A percentile compares a stretch with the other conserved stretches of the same genome.
Evolutionary conservation across 2,888 invertebrate species (phyloP).

Genomic region (Philhelius pedissequus): DNA sequence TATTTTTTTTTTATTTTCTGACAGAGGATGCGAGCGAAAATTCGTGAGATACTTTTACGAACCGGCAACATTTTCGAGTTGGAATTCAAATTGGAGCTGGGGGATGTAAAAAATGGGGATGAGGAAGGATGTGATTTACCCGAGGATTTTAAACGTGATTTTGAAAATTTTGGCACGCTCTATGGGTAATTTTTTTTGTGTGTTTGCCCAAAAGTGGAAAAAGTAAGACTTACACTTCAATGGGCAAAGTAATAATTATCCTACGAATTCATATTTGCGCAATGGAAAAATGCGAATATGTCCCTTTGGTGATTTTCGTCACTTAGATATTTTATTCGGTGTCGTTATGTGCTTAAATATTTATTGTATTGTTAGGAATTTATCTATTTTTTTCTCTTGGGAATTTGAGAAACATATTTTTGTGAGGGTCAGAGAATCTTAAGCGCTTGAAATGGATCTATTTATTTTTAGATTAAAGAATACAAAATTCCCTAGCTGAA

Average conservation of each 20-base stretch:
- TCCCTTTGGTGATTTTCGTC: slow-evolving; percentile 41
- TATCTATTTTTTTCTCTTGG: neutral
- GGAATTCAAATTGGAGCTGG: neutral
- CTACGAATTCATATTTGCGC: slow-evolving; percentile 51
- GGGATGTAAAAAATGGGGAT: neutral
- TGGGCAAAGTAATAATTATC: slow-evolving; percentile 58
- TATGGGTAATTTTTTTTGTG: slow-evolving; percentile 14
- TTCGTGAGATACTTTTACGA: slow-evolving; percentile 17
- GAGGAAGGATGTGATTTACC: neutral
- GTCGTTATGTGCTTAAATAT: neutral
- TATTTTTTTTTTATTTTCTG: neutral
- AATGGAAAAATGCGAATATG: slow-evolving; percentile 36
- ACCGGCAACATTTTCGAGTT: slow-evolving; percentile 14
- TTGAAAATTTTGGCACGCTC: slow-evolving; percentile 21
- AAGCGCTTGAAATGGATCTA: too few species aligned
- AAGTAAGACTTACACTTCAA: slow-evolving; percentile 39
- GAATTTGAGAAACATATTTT: too few species aligned
- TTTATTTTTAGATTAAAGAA: too few species aligned
- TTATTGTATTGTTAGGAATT: neutral
- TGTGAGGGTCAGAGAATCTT: too few species aligned
- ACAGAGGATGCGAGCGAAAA: slow-evolving; percentile 1
- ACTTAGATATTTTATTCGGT: neutral
- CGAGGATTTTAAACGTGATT: slow-evolving; percentile 39
- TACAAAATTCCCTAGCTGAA: too few species aligned
- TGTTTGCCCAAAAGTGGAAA: neutral